Base-by-base conservation (phyloP, 2,888 invertebrate genomes). In the Drosophila kanekoi region DNA sequence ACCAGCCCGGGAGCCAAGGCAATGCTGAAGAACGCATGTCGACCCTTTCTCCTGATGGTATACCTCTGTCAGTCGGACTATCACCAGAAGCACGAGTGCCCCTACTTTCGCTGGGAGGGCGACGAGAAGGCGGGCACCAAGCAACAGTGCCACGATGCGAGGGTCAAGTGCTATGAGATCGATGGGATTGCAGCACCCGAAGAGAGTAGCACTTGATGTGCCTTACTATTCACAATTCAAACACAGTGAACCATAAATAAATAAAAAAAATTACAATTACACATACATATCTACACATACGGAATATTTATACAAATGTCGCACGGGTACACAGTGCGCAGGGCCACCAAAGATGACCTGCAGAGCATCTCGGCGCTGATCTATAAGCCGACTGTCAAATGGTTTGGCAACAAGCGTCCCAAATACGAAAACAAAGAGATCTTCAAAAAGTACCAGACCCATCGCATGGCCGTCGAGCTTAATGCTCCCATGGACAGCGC, bases 41-140 rank as follows among this genome's bases (percentile, higher is more conserved):
- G 86, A 14, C 89, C 89, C 0, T 90, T 71, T 18, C 69, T 80
- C 0, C 4, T 77, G 47, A 60, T 90, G 45, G 76, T 90, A 0
- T 89, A 68, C 18, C 0, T 90, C 2, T 89, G 89, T 44, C 41
- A 65, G 20, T 28, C 64, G 33, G 74, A 87, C 0, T 88, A 90
- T 13, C 90, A 88, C 28, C 49, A 58, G 9, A 86, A 81, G 38
- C 38, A 81, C 8, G 63, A 60, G 11, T 89, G 89, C 14, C 89
- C 89, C 8, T 89, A 89, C 28, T 90, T 83, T 47, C 75, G 72
- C 0, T 89, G 89, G 89, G 64, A 69, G 43, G 73, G 81, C 5
- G 13, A 0, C 1, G 44, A n/a, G 0, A 62, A 68, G 4, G 23
- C 57, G 2, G 38, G 23, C 8, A 52, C 28, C 4, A 49, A 49